Evolutionary conservation across 2,797 vertebrate species (phyloP).

Genomic region (Poecilia gillii): DNA sequence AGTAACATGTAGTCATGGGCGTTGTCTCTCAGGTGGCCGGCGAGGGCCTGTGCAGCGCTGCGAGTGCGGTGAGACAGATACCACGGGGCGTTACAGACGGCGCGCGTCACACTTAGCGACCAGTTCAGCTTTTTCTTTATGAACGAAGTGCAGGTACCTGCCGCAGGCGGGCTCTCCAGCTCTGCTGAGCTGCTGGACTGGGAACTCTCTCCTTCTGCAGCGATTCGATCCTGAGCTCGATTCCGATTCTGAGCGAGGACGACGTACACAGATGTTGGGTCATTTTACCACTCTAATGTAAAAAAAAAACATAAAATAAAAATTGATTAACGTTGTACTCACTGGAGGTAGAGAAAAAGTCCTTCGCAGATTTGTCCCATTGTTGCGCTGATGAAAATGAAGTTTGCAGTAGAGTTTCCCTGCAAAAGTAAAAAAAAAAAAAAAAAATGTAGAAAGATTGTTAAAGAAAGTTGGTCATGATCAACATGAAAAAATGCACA

Average conservation of each 20-base stretch:
- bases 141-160: constrained; percentile 94
- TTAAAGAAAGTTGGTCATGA: background rate
- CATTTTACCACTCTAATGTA: background rate
- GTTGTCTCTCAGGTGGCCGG: constrained; percentile 89
- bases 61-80: constrained; percentile 83
- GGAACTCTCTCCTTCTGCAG: constrained; percentile 63
- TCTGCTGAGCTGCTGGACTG: constrained; percentile 54
- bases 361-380: constrained; percentile 83
- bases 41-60: constrained; percentile 75
- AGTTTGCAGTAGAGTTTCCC: constrained; percentile 96
- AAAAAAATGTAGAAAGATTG: too few relatives aligned
- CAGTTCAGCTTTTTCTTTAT: constrained; percentile 86
- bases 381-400: constrained; percentile 90
- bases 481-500: background rate
- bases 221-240: constrained; percentile 64
- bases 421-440: constrained; percentile 47
- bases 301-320: background rate
- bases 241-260: constrained; percentile 70
- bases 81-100: constrained; percentile 85
- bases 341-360: constrained; percentile 79
- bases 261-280: background rate
- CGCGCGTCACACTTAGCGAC: constrained; percentile 86
- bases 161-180: constrained; percentile 75
- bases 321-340: constrained; percentile 40
- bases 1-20: constrained; percentile 87